Evolutionary conservation across 2,888 invertebrate species (phyloP), one percentile per base, ranked within the genome.

Genomic region (Noctuana brunneofusca): DNA sequence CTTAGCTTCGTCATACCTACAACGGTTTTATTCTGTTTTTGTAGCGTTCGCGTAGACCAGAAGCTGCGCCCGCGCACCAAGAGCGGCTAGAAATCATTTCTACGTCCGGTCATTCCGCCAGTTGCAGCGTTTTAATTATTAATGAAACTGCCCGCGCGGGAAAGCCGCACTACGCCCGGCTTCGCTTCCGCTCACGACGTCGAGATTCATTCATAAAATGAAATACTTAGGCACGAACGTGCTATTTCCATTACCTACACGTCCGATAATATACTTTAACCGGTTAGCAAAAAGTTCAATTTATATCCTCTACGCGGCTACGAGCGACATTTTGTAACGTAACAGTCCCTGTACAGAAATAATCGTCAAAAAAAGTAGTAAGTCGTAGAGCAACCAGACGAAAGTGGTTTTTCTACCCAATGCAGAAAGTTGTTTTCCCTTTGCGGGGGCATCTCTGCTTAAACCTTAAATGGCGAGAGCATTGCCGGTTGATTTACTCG

Each of bases 191-290:
- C 87, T 89, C 87, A 83, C 88, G 84, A 84, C 84, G 88, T 83
- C 84, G 89, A 84, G 87, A 85, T 91, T 89, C 91, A 91, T 91
- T 91, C 91, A 91, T 91, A 91, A 91, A 91, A 84, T 78, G 73
- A 68, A 74, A 70, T 72, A 67, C 69, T 57, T 59, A 66, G 55
- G 64, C 65, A 62, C 58, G n/a, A 69, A 75, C 70, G 76, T 67
- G 75, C 41, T 70, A 87, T 77, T 76, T 73, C 68, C 38, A 66
- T 58, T 53, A 54, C 60, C 41, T 48, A 52, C 58, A 32, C 74
- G 70, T 64, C 64, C 71, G 53, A 87, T 76, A 75, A 69, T 72
- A 67, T 70, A 78, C 83, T 75, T 73, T 87, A 84, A 66, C 2
- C 1, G 30, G 62, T 63, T 32, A 8, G 32, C 6, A 69, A 71